Conservation (phyloP, 2,113 vertebrate species). For the Fregata magnificens region DNA sequence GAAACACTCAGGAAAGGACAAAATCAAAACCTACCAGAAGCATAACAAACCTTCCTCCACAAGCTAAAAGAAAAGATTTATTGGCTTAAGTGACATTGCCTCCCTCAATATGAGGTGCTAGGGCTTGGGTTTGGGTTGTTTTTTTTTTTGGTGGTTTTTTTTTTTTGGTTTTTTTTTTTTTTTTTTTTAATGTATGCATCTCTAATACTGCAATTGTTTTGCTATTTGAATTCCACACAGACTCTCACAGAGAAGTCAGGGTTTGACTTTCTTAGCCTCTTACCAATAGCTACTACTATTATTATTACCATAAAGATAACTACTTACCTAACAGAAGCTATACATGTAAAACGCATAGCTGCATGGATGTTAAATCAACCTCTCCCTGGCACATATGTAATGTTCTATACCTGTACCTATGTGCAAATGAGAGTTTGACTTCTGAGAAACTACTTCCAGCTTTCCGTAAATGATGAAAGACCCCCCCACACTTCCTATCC, state of each 20-base stretch:
- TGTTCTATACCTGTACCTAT: accelerated
- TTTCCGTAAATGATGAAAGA: neutral
- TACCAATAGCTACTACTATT: neutral
- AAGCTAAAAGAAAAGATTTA: neutral
- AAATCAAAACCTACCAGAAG: neutral
- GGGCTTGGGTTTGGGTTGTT: neutral
- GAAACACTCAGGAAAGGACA: neutral
- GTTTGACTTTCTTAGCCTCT: neutral
- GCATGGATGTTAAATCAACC: neutral
- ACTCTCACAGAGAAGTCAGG: neutral
- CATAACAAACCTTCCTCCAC: neutral
- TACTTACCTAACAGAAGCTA: neutral
- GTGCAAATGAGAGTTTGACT: neutral
- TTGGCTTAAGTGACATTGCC: neutral
- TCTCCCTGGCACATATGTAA: neutral
- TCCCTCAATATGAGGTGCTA: neutral
- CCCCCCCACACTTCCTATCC: neutral
- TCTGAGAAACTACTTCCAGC: neutral
- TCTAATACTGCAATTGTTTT: neutral
- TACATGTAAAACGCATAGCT: neutral
- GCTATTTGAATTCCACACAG: neutral
- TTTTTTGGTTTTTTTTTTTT: neutral
- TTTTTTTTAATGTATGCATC: neutral
- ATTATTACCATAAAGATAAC: neutral
- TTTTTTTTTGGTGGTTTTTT: no score